Conservation (phyloP, 2,113 vertebrate genomes). For the Menidia beryllina region DNA sequence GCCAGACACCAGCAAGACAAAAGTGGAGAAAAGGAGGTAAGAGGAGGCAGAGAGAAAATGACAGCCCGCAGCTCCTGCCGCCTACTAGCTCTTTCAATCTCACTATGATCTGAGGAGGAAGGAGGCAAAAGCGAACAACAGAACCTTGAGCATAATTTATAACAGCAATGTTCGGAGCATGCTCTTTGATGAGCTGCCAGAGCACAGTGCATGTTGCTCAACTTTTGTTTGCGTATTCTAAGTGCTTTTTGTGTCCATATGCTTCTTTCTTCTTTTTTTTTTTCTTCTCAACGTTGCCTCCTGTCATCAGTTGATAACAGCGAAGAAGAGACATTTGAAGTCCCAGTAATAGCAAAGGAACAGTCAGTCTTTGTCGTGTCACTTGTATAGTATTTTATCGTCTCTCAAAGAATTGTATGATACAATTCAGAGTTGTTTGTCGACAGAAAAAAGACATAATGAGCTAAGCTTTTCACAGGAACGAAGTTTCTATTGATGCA, state of each 20-base stretch:
- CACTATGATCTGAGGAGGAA: slow-evolving; percentile 69
- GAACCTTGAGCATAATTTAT: slow-evolving; percentile 69
- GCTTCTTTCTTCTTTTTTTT: slow-evolving; percentile 10
- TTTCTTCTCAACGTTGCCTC: slow-evolving; percentile 32
- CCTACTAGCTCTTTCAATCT: slow-evolving; percentile 67
- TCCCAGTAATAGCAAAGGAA: slow-evolving; percentile 51
- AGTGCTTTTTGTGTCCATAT: slow-evolving; percentile 41
- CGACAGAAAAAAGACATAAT: slow-evolving; percentile 1
- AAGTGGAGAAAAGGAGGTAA: slow-evolving; percentile 37
- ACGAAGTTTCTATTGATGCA: not conserved
- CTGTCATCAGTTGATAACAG: slow-evolving; percentile 51
- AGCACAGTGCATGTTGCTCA: slow-evolving; percentile 34
- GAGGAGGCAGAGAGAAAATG: slow-evolving; percentile 41
- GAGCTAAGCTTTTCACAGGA: not conserved
- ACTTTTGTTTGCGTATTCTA: slow-evolving; percentile 55
- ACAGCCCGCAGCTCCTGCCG: slow-evolving; percentile 62
- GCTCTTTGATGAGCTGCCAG: slow-evolving; percentile 71
- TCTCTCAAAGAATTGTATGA: slow-evolving; percentile 14
- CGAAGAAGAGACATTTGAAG: slow-evolving; percentile 40
- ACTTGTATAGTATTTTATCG: slow-evolving; percentile 35
- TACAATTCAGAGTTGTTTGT: not conserved
- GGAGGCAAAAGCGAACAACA: slow-evolving; percentile 55
- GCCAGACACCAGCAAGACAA: slow-evolving; percentile 39
- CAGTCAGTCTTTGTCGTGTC: slow-evolving; percentile 48
- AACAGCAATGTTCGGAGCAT: slow-evolving; percentile 16